These are phyloP conservation scores for Sphaerophoria taeniata DNA, from an alignment of 2,888 invertebrate species.

Conservation along the genomic window DNA sequence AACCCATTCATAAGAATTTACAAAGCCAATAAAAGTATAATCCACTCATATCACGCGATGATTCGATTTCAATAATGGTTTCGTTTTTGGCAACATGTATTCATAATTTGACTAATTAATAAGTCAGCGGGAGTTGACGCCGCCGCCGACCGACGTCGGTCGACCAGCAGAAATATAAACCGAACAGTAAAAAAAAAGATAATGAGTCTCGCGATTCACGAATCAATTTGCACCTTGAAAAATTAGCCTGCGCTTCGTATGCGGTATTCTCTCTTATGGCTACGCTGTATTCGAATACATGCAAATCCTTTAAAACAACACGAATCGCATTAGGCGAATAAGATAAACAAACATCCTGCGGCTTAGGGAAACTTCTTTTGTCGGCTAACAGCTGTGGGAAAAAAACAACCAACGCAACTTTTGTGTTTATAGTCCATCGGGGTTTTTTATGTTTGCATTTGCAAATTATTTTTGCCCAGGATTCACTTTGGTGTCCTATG, in stretches of 20 bases:
- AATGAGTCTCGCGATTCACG: conserved; percentile 28
- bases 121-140: conserved; percentile 50
- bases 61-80: conserved; percentile 25
- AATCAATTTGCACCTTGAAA: conserved; percentile 63
- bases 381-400: conserved; percentile 49
- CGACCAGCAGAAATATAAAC: not conserved
- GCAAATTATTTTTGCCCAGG: conserved; percentile 36
- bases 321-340: conserved; percentile 55
- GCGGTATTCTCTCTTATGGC: not conserved
- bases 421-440: not conserved
- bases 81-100: conserved; percentile 40
- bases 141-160: not conserved
- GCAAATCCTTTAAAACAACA: conserved; percentile 53
- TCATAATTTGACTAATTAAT: conserved; percentile 54
- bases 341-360: conserved; percentile 68
- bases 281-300: conserved; percentile 18
- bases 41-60: conserved; percentile 50
- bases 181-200: conserved; percentile 7
- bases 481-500: conserved; percentile 1
- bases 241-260: conserved; percentile 39
- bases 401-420: conserved; percentile 34
- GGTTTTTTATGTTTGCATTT: conserved; percentile 31
- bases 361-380: conserved; percentile 39
- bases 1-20: conserved; percentile 11
- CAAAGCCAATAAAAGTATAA: conserved; percentile 9